These are phyloP conservation scores for Gorsachius magnificus DNA, from an alignment of 2,797 vertebrate species.

Conservation along the genomic window DNA sequence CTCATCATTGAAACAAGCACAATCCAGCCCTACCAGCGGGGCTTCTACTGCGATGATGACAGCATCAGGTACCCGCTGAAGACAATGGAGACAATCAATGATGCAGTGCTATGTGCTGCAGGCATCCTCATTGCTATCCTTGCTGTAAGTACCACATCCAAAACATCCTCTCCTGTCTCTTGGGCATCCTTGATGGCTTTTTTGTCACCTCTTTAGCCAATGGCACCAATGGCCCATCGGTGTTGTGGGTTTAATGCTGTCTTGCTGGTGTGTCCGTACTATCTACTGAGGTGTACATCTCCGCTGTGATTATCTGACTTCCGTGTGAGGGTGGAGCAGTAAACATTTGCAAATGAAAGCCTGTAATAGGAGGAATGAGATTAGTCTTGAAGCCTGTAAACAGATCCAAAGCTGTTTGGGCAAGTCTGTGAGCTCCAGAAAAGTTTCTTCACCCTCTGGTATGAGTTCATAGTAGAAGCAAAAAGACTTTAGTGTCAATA, in stretches of 20 bases:
- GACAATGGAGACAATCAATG: slow-evolving; percentile 94
- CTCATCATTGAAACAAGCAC: slow-evolving; percentile 98
- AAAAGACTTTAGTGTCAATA: not conserved
- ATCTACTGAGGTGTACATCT: not conserved
- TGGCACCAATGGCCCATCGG: accelerated
- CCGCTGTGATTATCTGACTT: not conserved
- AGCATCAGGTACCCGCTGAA: slow-evolving; percentile 96
- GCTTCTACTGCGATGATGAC: slow-evolving; percentile 97
- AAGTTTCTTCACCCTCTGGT: slow-evolving; percentile 14
- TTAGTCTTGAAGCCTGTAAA: not conserved
- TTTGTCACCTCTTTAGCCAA: not conserved
- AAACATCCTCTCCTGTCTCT: not conserved
- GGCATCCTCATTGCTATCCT: slow-evolving; percentile 96
- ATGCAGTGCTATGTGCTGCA: slow-evolving; percentile 91
- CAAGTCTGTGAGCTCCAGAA: slow-evolving; percentile 20
- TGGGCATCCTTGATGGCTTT: not conserved
- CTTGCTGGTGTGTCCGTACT: accelerated
- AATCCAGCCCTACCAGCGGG: slow-evolving; percentile 93
- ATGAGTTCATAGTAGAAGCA: not conserved
- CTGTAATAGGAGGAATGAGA: not conserved
- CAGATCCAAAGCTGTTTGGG: slow-evolving; percentile 53
- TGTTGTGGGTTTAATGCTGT: accelerated
- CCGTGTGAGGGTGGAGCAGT: not conserved
- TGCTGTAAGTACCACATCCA: slow-evolving; percentile 82
- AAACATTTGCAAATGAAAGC: slow-evolving; percentile 27